These are phyloP conservation scores for Podarcis cretensis DNA, from an alignment of 2,113 vertebrate species.

Conservation along the genomic window DNA sequence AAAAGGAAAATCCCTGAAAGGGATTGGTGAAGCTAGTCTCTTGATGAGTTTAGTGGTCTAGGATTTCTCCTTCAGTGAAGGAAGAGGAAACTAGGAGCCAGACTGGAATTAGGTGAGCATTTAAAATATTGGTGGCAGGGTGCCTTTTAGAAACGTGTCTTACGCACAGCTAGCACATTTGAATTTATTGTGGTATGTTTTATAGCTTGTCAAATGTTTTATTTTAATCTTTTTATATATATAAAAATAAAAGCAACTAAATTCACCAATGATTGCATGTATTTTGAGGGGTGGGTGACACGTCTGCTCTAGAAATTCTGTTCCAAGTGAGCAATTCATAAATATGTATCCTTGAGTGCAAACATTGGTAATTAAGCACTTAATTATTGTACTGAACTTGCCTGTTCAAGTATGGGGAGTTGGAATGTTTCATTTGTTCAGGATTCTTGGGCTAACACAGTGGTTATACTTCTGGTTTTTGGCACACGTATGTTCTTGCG, in stretches of 20 bases:
- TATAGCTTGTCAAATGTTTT: constrained; percentile 61
- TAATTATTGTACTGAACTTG: constrained; percentile 45
- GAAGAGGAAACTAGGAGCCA: constrained; percentile 60
- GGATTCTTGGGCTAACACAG: constrained; percentile 18
- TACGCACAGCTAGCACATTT: constrained; percentile 60
- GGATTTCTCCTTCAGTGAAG: constrained; percentile 70
- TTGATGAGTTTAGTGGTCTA: constrained; percentile 36
- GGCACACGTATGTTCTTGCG: background rate
- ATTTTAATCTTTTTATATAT: constrained; percentile 66
- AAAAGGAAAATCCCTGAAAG: constrained; percentile 54
- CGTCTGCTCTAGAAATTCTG: background rate
- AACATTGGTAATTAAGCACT: constrained; percentile 53
- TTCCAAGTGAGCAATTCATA: background rate
- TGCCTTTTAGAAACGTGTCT: constrained; percentile 66
- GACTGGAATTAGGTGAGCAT: constrained; percentile 56
- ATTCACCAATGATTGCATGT: constrained; percentile 7
- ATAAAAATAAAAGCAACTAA: constrained; percentile 44
- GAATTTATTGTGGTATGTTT: constrained; percentile 66
- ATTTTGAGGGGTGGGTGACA: constrained; percentile 22
- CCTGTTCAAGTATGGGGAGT: constrained; percentile 31
- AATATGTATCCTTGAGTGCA: constrained; percentile 14
- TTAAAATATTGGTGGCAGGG: constrained; percentile 66
- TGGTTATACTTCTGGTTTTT: background rate
- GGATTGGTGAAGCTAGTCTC: constrained; percentile 47
- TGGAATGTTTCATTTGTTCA: constrained; percentile 51